These are phyloP conservation scores for Dusona sp. DNA, from an alignment of 2,888 invertebrate species.

Conservation along the genomic window DNA sequence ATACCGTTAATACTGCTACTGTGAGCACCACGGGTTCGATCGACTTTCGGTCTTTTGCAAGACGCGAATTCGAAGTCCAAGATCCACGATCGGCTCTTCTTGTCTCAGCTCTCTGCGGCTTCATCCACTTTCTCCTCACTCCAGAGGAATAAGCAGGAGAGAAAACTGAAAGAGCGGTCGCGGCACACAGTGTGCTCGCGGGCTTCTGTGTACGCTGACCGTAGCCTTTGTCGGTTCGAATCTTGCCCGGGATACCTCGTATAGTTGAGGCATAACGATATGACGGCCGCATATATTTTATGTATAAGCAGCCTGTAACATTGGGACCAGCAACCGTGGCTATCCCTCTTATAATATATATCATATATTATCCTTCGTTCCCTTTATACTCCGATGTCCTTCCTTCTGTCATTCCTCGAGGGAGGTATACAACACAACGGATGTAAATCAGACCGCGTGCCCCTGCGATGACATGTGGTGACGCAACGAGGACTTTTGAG, in stretches of 20 bases:
- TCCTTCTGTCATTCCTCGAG: slow-evolving; percentile 61
- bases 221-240: slow-evolving; percentile 75
- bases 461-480: slow-evolving; percentile 80
- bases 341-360: slow-evolving; percentile 41
- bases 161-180: slow-evolving; percentile 27
- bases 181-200: slow-evolving; percentile 64
- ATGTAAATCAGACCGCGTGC: slow-evolving; percentile 80
- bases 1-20: not conserved
- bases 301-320: slow-evolving; percentile 75
- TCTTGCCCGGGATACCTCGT: slow-evolving; percentile 59
- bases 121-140: slow-evolving; percentile 14
- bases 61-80: slow-evolving; percentile 24
- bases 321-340: slow-evolving; percentile 47
- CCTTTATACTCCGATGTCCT: slow-evolving; percentile 36
- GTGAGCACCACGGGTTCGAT: slow-evolving; percentile 19
- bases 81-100: slow-evolving; percentile 21
- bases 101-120: slow-evolving; percentile 14
- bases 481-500: slow-evolving; percentile 75
- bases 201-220: slow-evolving; percentile 64
- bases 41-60: slow-evolving; percentile 32
- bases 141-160: slow-evolving; percentile 1
- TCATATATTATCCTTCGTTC: slow-evolving; percentile 47
- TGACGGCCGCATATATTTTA: slow-evolving; percentile 81
- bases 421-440: slow-evolving; percentile 66
- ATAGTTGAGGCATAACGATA: slow-evolving; percentile 79